Evolutionary conservation across 2,888 invertebrate species (phyloP), one percentile per base, ranked within the genome.

Genomic region (Papilio gigon): DNA sequence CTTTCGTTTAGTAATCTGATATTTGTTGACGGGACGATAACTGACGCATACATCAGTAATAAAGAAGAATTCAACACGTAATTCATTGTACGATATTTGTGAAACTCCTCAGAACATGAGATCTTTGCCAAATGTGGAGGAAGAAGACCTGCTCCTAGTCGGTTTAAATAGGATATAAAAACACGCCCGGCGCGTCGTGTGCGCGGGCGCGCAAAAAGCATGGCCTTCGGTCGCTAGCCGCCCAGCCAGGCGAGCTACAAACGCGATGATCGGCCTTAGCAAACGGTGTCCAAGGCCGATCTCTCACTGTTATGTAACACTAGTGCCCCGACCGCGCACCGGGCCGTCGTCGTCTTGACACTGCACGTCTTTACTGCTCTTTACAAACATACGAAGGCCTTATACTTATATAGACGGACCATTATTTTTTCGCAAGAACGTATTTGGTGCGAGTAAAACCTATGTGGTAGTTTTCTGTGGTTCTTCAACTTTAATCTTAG

Each of bases 221-320:
- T 56, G 53, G 53, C 53, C 53, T 56, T 56, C 53, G 27, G 53
- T 30, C 9, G 25, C 53, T 27, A 53, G 12, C 22, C 4, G 47
- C 20, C 47, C 20, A 35, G 11, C 33, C 33, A 35, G 22, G 47
- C 47, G 47, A 47, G n/a, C 53, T 9, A 56, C 30, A 22, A 25
- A 50, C 25, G 17, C 53, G 53, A 56, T 56, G 53, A 56, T 56
- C 30, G 53, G 53, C 53, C 53, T 56, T 30, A 30, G 25, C 53
- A 56, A 56, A 56, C 30, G 53, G 30, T 56, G n/a, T 22, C 14
- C 70, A 66, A 62, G 62, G 65, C 56, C 53, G 47, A 50, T 56
- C 27, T 56, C 53, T 56, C 53, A 17, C 53, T 56, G 30, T 56
- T 56, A 56, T 56, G 53, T 56, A 56, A 56, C 4, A 56, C 6